Evolutionary conservation across 2,888 invertebrate genomes (phyloP).

Genomic region (Bruchidius siliquastri): DNA sequence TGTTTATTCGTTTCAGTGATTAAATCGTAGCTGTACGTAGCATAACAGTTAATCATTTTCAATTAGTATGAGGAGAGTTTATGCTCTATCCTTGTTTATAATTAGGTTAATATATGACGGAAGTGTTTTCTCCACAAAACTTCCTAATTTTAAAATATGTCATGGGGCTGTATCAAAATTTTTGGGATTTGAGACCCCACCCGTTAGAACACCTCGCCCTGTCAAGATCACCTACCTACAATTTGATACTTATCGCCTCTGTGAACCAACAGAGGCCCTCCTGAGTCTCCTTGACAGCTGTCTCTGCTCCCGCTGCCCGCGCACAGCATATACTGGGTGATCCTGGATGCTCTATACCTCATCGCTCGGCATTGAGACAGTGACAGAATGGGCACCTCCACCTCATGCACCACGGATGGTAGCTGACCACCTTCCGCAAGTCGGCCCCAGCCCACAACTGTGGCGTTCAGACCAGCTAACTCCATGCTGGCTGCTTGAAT

Average conservation of each 20-base stretch:
- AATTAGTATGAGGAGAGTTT: too few species aligned
- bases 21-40: too few species aligned
- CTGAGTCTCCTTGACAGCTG: slow-evolving; percentile 86
- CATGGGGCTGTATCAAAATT: too few species aligned
- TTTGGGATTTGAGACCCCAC: too few species aligned
- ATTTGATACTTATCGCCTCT: slow-evolving; percentile 75
- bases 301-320: slow-evolving; percentile 77
- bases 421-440: slow-evolving; percentile 77
- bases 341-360: slow-evolving; percentile 79
- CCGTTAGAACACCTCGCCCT: too few species aligned
- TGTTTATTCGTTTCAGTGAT: too few species aligned
- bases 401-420: slow-evolving; percentile 76
- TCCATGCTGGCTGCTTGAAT: slow-evolving; percentile 41
- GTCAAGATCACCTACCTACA: slow-evolving; percentile 70
- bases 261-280: slow-evolving; percentile 74
- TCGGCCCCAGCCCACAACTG: slow-evolving; percentile 84
- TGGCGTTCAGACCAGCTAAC: slow-evolving; percentile 68
- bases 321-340: slow-evolving; percentile 81
- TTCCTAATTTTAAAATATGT: too few species aligned
- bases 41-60: too few species aligned
- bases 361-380: slow-evolving; percentile 73
- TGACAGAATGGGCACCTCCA: slow-evolving; percentile 77
- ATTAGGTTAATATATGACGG: too few species aligned
- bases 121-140: too few species aligned
- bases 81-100: too few species aligned